A percentile compares a stretch with the other conserved stretches of the same genome.
Conservation (phyloP, 2,113 vertebrate species). For the Neopipo cinnamomea region DNA sequence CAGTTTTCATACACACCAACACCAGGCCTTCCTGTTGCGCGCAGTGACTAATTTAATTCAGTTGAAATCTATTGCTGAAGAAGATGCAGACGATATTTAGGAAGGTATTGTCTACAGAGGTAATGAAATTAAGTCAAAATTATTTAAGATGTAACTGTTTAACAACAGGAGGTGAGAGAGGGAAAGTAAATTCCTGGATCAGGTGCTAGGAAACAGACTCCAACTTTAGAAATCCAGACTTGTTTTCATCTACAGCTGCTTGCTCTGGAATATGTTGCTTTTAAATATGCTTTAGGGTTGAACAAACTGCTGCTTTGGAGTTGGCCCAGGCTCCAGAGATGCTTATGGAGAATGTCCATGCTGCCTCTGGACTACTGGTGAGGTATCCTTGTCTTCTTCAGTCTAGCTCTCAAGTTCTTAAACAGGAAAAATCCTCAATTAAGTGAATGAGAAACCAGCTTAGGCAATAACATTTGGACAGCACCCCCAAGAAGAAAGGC, state of each 20-base stretch:
- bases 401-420: neutral
- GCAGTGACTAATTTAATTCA: neutral
- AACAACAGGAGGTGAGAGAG: neutral
- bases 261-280: neutral
- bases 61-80: rapidly evolving
- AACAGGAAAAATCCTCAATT: neutral
- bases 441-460: neutral
- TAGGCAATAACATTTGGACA: neutral
- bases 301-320: neutral
- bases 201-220: neutral
- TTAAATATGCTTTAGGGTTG: neutral
- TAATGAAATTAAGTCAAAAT: neutral
- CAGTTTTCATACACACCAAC: neutral
- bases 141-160: neutral
- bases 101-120: neutral
- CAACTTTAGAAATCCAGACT: neutral
- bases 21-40: too few species aligned
- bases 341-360: rapidly evolving
- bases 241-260: neutral
- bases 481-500: neutral
- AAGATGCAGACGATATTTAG: neutral
- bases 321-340: neutral
- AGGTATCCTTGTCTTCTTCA: neutral
- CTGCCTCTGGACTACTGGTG: neutral
- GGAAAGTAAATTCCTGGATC: neutral